Conservation (phyloP, 2,888 invertebrate species). For the Hydroisotoma schaefferi region DNA sequence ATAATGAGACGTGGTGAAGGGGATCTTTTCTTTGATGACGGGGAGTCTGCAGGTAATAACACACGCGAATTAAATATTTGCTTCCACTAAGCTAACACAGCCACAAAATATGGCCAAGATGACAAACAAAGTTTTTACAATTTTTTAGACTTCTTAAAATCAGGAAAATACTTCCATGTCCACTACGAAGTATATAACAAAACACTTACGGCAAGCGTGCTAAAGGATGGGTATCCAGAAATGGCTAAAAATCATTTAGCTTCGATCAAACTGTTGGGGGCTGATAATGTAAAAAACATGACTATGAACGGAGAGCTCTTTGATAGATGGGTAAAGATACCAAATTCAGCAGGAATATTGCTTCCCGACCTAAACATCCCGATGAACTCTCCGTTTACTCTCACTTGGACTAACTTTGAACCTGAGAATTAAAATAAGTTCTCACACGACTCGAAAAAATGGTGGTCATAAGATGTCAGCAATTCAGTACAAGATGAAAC, state of each 20-base stretch:
- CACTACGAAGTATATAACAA: constrained; percentile 16
- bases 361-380: constrained; percentile 9
- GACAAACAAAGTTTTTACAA: not conserved
- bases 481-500: too few relatives aligned
- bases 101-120: not conserved
- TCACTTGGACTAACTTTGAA: constrained; percentile 1
- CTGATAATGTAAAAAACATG: not conserved
- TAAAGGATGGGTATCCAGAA: constrained; percentile 24
- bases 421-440: not conserved
- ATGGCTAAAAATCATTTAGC: not conserved
- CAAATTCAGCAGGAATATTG: constrained; percentile 1
- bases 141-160: not conserved
- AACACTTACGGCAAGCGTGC: constrained; percentile 14
- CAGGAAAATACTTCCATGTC: constrained; percentile 8
- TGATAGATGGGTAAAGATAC: not conserved
- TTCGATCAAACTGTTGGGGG: not conserved
- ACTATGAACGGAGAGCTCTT: not conserved
- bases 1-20: constrained; percentile 42
- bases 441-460: not conserved
- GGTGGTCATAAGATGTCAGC: not conserved
- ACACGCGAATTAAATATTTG: not conserved
- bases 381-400: constrained; percentile 6
- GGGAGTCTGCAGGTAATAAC: constrained; percentile 54
- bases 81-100: not conserved
- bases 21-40: constrained; percentile 49